Evolutionary conservation across 2,113 vertebrate species (phyloP).

Genomic region (Ageneiosus marmoratus): DNA sequence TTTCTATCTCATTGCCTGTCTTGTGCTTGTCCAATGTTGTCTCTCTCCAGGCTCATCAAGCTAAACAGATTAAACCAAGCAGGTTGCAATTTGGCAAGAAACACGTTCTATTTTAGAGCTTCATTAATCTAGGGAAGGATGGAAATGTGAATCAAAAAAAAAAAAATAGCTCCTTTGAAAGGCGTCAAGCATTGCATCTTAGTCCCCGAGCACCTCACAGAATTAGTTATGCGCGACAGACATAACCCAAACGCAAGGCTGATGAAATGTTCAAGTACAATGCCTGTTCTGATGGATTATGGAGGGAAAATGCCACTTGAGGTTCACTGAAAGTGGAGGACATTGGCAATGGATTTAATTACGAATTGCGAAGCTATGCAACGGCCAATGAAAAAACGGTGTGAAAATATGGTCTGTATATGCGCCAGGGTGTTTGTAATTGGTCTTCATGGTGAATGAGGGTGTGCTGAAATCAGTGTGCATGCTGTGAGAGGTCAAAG

Average conservation of each 20-base stretch:
- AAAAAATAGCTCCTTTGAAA: constrained; percentile 34
- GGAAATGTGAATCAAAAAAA: constrained; percentile 8
- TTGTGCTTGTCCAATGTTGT: constrained; percentile 4
- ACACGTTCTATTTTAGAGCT: constrained; percentile 43
- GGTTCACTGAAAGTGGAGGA: constrained; percentile 7
- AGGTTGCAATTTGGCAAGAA: constrained; percentile 32
- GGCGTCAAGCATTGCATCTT: constrained; percentile 7
- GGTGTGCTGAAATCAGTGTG: background rate
- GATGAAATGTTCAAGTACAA: constrained; percentile 27
- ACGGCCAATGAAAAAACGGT: background rate
- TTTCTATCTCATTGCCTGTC: background rate
- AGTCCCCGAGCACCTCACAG: constrained; percentile 13
- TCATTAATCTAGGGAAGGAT: constrained; percentile 48
- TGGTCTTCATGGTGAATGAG: background rate
- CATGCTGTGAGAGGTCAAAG: constrained; percentile 27
- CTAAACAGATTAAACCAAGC: constrained; percentile 32
- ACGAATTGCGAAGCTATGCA: background rate
- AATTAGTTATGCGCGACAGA: constrained; percentile 41
- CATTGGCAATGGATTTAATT: background rate
- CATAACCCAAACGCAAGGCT: constrained; percentile 26
- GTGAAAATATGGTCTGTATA: background rate
- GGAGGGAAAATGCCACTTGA: constrained; percentile 4
- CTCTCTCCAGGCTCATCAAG: constrained; percentile 44
- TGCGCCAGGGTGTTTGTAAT: constrained; percentile 8
- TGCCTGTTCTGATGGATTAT: constrained; percentile 33